Base-by-base conservation (phyloP, 2,888 invertebrate genomes). In the Drepana falcataria region DNA sequence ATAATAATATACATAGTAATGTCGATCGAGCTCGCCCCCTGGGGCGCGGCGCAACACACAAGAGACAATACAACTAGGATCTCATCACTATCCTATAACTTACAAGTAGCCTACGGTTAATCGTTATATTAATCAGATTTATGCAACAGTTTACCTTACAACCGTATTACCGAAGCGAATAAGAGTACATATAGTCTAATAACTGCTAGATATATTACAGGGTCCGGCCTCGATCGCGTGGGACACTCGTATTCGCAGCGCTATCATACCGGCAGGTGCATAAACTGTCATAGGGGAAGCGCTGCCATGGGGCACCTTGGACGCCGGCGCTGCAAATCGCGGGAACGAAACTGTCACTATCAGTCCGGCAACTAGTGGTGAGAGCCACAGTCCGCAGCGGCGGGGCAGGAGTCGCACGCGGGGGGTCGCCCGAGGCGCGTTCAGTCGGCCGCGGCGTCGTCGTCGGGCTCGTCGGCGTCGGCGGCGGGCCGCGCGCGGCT, bases 41-140 rank as follows among this genome's bases (percentile, higher is more conserved):
- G 60, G 59, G 51, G 60, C 68, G 69, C 75, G 71, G 73, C 74
- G 69, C 63, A 73, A 75, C 73, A 71, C 67, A 71, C 21, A 64
- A 69, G 69, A 73, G 66, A 70, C 68, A 73, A 72, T 71, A 80
- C 75, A 71, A 66, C 73, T 77, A 77, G 73, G 69, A 75, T 76
- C 79, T 79, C 80, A 68, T 71, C 78, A 80, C 81, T 78, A 80
- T 81, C 79, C 80, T 80, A 75, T 75, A 80, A 81, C 85, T 83
- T 81, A 87, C 73, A 78, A 65, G 59, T 83, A 84, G 73, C 79
- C 84, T 84, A 85, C 75, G 66, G 79, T 84, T 82, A 82, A 78
- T 77, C 69, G 76, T 83, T 83, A 87, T 82, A 84, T 85, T 86
- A 88, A 86, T 88, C 88, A 87, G 87, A 87, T 86, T 85, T 86